Base-by-base conservation (phyloP, 2,113 vertebrate genomes). In the Podilymbus podiceps region DNA sequence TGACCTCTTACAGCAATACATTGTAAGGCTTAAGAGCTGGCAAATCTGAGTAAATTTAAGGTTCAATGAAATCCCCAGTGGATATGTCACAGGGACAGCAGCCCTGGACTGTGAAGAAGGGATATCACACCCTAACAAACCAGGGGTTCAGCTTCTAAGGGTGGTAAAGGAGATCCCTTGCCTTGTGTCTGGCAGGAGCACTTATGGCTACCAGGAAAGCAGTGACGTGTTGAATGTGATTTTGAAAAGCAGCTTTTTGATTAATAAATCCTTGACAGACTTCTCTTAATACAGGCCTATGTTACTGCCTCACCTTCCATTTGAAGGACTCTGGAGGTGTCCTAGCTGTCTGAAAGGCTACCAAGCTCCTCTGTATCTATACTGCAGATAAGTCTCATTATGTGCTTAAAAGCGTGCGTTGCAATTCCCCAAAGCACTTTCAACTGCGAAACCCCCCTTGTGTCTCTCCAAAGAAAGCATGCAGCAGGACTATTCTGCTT, bases 401-500 rank as follows among this genome's bases (percentile, higher is more conserved):
- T 1, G 17, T 3, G 17, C 35, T 84, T 72, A 11, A 25, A 78
- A 79, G 10, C 0, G 1, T 2, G 8, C 0, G 1, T 3, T n/a
- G 25, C 40, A 33, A 24, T 19, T 46, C 49, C 69, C 52, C n/a
- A 44, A 62, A 68, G 40, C 4, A 3, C 17, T 77, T 50, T 62
- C 60, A 44, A 4, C 19, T 38, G 23, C 53, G n/a, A 40, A 35
- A 56, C 62, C 1, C 27, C 28, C 50, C 47, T 3, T 25, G 42
- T 33, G 14, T 33, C 42, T 74, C 50, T 24, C 21, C 53, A 15
- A n/a, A 27, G 49, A 4, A 25, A 52, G 30, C 0, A 33, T 49
- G 2, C 13, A 5, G 14, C 4, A 38, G 31, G 72, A 9, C 24
- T 10, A 1, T 11, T 24, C 40, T 31, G 66, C 28, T 15, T 2